Percentiles rank a stretch among this genome's conserved stretches.
phyloP scores from a whole-genome alignment of 1,140 invertebrate species.

The Brachionus manjavacas region DNA sequence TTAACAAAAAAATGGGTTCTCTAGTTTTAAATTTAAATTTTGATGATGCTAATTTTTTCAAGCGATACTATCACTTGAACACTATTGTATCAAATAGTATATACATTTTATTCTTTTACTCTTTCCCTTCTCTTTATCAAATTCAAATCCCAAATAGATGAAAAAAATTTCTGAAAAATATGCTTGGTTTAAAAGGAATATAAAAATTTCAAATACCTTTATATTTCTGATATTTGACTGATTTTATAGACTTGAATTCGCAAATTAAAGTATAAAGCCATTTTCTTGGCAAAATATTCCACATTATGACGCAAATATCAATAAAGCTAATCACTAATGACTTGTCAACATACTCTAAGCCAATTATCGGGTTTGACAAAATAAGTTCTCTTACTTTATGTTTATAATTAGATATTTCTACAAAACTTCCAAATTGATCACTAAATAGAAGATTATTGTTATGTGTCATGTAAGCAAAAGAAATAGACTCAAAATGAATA shows the following conservation, averaged over 20 bases:
- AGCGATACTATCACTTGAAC: no score
- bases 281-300: background rate
- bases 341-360: background rate
- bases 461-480: background rate
- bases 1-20: no score
- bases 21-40: no score
- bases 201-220: background rate
- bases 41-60: no score
- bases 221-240: background rate
- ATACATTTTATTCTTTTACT: no score
- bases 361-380: background rate
- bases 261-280: background rate
- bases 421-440: background rate
- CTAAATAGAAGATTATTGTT: background rate
- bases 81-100: no score
- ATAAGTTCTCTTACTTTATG: background rate
- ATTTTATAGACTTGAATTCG: background rate
- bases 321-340: background rate
- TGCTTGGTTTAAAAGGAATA: background rate
- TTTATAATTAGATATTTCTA: background rate
- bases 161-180: no score
- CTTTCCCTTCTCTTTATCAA: no score
- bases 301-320: background rate
- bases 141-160: no score
- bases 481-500: background rate